Evolutionary conservation across 92 coral and sea anemone genomes (phyloP), one percentile per base, ranked within the genome.

Genomic region (Phenganax marumi): DNA sequence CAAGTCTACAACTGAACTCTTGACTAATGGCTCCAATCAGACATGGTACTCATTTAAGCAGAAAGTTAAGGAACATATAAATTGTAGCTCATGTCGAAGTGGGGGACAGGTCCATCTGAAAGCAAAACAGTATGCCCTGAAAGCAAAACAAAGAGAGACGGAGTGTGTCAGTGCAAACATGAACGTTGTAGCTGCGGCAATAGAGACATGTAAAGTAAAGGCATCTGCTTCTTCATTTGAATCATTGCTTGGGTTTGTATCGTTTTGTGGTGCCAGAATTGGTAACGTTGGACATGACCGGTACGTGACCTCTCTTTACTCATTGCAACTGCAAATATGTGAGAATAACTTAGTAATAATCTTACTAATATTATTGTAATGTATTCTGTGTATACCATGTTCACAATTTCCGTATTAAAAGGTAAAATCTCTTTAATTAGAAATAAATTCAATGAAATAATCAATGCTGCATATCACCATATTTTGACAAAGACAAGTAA

Each of bases 171-270:
- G 18, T 7, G 18, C 68, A 60, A 60, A 60, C 18, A 23, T n/a
- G 18, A 60, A 60, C 7, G 68, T 60, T 60, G 68, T n/a, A 7
- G 68, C 68, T 60, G 68, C 68, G 7, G 68, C 68, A 7, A 7
- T 60, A n/a, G 68, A 60, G 18, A 60, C 68, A 60, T 60, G 68
- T n/a, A 60, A 60, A 60, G 18, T 60, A 23, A 60, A 60, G 18
- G 10, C 68, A 10, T 17, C 68, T 60, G 68, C 68, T 10, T n/a
- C 18, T 7, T 60, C 21, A 7, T 60, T 60, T 60, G 19, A 60
- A 60, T 9, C 68, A 9, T 60, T 60, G 68, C 21, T 60, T 17
- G 68, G 68, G 10, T 23, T 60, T n/a, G 68, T 60, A 10, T 60
- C 68, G 18, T 60, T 60, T 60, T 60, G 68, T 60, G 68, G 68